A percentile compares a stretch with the other conserved stretches of the same genome.
Conservation (phyloP, 2,888 invertebrate species). For the Tigriopus californicus region DNA sequence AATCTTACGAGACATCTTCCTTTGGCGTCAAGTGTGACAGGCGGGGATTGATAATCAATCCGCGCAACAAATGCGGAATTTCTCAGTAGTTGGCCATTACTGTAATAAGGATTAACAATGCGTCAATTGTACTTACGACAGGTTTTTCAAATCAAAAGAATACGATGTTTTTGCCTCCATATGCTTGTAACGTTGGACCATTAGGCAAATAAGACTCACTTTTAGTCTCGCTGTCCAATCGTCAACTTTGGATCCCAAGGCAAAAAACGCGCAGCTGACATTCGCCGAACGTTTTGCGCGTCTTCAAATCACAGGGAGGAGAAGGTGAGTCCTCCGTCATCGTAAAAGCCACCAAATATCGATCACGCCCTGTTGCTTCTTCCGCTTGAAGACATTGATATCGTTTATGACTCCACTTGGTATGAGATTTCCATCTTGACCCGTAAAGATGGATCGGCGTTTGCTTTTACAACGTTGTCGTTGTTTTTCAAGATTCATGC, state of each 20-base stretch:
- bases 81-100: conserved; percentile 85
- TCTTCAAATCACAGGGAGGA: conserved; percentile 72
- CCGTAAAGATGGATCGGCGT: conserved; percentile 23
- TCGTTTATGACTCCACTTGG: conserved; percentile 33
- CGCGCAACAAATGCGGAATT: conserved; percentile 91
- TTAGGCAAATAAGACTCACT: conserved; percentile 43
- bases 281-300: conserved; percentile 57
- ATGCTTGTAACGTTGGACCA: too few species aligned
- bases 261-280: conserved; percentile 65
- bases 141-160: too few species aligned
- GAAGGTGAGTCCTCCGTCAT: conserved; percentile 80
- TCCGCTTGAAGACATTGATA: conserved; percentile 32
- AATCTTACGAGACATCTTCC: conserved; percentile 59
- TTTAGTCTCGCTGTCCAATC: conserved; percentile 80
- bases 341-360: conserved; percentile 57
- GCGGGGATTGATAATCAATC: conserved; percentile 79
- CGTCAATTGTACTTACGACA: too few species aligned
- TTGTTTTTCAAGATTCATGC: conserved; percentile 15
- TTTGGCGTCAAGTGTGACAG: conserved; percentile 67
- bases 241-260: conserved; percentile 68
- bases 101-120: too few species aligned
- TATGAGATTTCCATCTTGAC: conserved; percentile 33
- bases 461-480: conserved; percentile 20
- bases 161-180: too few species aligned
- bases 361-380: conserved; percentile 61